Evolutionary conservation across 2,797 vertebrate species (phyloP).

Genomic region (Choloepus didactylus): DNA sequence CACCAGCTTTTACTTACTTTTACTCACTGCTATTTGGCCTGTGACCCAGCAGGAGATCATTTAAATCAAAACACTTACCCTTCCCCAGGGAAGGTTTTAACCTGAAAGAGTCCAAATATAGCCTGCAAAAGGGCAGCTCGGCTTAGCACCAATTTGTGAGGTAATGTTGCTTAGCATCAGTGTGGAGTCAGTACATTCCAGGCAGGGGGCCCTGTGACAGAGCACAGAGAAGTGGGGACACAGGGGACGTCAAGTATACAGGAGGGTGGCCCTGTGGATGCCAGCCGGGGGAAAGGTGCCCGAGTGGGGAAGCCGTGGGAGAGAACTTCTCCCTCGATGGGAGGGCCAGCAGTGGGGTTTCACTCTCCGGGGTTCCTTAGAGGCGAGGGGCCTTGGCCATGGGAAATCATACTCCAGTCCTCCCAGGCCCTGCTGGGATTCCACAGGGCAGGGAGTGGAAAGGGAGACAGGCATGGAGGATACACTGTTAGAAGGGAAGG

Average conservation of each 20-base stretch:
- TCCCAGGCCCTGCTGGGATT: background rate
- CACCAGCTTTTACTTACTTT: slow-evolving; percentile 38
- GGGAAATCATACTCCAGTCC: background rate
- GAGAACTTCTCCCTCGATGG: background rate
- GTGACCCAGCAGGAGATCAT: background rate
- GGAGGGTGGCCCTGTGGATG: background rate
- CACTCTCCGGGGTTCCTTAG: background rate
- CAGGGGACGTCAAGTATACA: background rate
- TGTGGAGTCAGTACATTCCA: background rate
- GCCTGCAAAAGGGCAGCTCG: background rate
- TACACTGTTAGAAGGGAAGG: background rate
- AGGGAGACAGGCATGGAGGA: background rate
- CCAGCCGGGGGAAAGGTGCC: background rate
- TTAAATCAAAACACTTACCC: slow-evolving; percentile 52
- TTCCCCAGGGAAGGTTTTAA: background rate
- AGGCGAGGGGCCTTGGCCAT: background rate
- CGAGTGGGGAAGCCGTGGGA: accelerated
- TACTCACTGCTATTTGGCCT: background rate
- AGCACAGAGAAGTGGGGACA: background rate
- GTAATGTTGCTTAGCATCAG: background rate
- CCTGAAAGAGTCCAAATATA: background rate
- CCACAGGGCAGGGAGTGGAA: background rate
- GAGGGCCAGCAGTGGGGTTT: background rate
- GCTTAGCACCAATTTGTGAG: background rate
- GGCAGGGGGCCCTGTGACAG: background rate